These are phyloP conservation scores for Onychomys leucogaster DNA, from an alignment of 2,797 vertebrate genomes.

Conservation along the genomic window DNA sequence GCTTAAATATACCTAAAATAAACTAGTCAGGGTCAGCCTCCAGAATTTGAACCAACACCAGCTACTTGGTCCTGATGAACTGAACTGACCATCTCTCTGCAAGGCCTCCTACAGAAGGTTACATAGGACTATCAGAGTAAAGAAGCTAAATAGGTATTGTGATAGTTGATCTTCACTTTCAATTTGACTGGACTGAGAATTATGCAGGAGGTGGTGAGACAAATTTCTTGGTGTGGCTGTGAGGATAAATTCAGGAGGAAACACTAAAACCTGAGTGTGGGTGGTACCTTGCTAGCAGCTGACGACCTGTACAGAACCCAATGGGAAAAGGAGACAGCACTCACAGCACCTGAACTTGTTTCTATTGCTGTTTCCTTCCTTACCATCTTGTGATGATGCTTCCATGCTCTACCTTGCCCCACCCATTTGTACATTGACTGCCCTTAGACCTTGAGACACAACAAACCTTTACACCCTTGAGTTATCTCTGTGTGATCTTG, in stretches of 20 bases:
- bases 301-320: background rate
- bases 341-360: background rate
- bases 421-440: background rate
- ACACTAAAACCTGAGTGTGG: background rate
- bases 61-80: background rate
- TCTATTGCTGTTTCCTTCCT: background rate
- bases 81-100: background rate
- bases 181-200: background rate
- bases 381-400: background rate
- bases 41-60: background rate
- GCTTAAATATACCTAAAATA: background rate
- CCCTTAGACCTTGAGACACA: background rate
- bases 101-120: background rate
- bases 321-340: background rate
- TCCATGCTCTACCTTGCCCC: no score
- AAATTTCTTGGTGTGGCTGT: background rate
- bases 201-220: background rate
- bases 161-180: background rate
- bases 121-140: background rate
- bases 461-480: background rate
- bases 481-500: background rate
- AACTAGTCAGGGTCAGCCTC: background rate
- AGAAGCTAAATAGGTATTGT: background rate
- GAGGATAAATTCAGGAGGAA: background rate
- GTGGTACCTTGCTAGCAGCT: background rate